Evolutionary conservation across 2,113 vertebrate genomes (phyloP).

Genomic region (Paradisaea rubra): DNA sequence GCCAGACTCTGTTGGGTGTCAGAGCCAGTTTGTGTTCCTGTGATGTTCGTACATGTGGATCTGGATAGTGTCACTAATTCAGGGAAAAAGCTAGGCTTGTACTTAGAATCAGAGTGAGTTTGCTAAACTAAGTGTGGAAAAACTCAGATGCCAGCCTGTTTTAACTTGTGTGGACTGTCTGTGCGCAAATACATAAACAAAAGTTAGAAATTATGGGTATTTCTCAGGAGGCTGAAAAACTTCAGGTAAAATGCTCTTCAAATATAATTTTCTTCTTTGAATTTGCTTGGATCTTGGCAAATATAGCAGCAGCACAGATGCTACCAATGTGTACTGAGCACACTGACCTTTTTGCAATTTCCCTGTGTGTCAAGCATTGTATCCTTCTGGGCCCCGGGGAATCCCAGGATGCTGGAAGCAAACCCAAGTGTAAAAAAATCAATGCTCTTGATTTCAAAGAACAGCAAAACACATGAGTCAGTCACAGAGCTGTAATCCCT

Average conservation of each 20-base stretch:
- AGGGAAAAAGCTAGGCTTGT: background rate
- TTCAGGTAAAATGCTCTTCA: background rate
- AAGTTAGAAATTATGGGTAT: background rate
- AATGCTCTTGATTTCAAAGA: constrained; percentile 37
- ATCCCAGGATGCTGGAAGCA: background rate
- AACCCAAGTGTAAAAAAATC: constrained; percentile 20
- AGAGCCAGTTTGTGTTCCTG: background rate
- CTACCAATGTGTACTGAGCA: background rate
- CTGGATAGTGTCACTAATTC: background rate
- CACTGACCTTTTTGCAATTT: background rate
- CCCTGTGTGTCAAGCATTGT: background rate
- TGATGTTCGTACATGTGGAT: background rate
- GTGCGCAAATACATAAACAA: background rate
- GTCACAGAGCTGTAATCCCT: background rate
- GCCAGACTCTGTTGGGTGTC: background rate
- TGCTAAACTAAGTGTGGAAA: background rate
- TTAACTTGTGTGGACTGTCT: background rate
- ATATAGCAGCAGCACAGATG: background rate
- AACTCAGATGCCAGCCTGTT: background rate
- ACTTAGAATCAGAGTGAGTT: background rate
- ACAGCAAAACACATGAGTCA: background rate
- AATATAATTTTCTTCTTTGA: background rate
- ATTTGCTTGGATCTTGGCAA: background rate
- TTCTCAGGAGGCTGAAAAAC: background rate
- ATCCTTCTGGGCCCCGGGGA: background rate